Evolutionary conservation across 1,140 invertebrate species (phyloP).

Genomic region (Musca vetustissima): DNA sequence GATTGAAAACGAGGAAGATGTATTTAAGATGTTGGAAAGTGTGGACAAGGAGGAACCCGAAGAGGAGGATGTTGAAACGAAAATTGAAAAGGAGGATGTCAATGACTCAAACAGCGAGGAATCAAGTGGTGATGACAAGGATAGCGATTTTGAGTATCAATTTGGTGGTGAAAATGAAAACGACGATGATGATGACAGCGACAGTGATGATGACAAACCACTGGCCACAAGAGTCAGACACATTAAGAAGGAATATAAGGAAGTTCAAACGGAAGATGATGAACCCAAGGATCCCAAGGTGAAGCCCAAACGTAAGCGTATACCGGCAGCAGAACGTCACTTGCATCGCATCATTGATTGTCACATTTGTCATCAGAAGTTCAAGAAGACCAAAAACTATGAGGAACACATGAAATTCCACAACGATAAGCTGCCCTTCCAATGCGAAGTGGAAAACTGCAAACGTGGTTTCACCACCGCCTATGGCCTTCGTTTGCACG

Average conservation of each 20-base stretch:
- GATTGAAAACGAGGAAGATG: constrained; percentile 50
- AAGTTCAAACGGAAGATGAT: constrained; percentile 26
- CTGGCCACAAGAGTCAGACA: constrained; percentile 39
- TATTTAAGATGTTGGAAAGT: constrained; percentile 51
- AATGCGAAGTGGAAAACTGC: constrained; percentile 46
- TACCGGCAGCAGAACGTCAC: constrained; percentile 39
- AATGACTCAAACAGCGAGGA: constrained; percentile 29
- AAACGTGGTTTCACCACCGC: constrained; percentile 51
- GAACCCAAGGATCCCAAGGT: constrained; percentile 31
- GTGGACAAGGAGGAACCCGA: constrained; percentile 48
- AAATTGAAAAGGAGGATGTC: constrained; percentile 31
- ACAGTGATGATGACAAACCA: constrained; percentile 44
- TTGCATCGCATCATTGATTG: constrained; percentile 49
- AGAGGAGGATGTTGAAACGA: constrained; percentile 29
- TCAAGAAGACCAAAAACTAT: constrained; percentile 49
- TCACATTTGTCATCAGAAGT: constrained; percentile 51
- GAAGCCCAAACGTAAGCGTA: constrained; percentile 36
- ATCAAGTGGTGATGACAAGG: constrained; percentile 21
- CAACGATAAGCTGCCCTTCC: constrained; percentile 48
- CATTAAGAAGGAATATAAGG: constrained; percentile 21
- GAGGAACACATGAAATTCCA: constrained; percentile 53
- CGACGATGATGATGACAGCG: constrained; percentile 41
- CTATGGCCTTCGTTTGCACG: constrained; percentile 44
- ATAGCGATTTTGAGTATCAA: constrained; percentile 29
- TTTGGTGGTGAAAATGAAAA: constrained; percentile 33